Percentiles rank a stretch among this genome's conserved stretches.
phyloP scores from a whole-genome alignment of 53 echinoderm and acorn worm species.

The Pentamera pediparva region DNA sequence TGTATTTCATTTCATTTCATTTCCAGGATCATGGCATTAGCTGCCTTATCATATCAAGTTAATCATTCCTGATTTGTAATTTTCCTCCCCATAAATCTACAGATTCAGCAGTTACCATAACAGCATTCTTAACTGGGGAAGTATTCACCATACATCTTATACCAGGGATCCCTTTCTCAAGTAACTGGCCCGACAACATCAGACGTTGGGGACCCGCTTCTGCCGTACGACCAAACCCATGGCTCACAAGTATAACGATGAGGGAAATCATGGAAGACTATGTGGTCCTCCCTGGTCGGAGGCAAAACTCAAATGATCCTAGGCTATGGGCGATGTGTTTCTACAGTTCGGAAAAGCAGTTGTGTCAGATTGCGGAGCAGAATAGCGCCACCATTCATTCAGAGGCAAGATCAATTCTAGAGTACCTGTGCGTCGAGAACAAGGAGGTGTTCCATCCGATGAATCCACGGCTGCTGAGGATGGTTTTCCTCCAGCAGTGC shows the following conservation, averaged over 20 bases:
- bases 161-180: constrained; percentile 53
- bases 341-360: constrained; percentile 48
- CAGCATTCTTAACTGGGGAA: constrained; percentile 64
- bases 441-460: constrained; percentile 68
- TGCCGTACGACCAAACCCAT: constrained; percentile 54
- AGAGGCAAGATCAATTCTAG: constrained; percentile 30
- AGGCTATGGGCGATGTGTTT: constrained; percentile 80
- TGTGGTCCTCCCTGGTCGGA: constrained; percentile 52
- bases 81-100: neutral
- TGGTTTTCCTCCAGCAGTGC: constrained; percentile 76
- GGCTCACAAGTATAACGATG: constrained; percentile 55
- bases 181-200: constrained; percentile 63
- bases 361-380: constrained; percentile 34
- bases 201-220: constrained; percentile 46
- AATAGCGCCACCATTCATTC: constrained; percentile 35
- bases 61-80: neutral
- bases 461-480: constrained; percentile 56
- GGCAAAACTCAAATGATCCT: constrained; percentile 46
- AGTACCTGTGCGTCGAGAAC: constrained; percentile 65
- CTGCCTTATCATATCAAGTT: neutral
- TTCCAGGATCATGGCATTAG: too few relatives aligned
- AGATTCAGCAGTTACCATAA: constrained; percentile 64
- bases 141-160: constrained; percentile 64
- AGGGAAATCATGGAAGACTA: constrained; percentile 58
- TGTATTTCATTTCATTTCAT: too few relatives aligned